Evolutionary conservation across 1,140 invertebrate species (phyloP), one percentile per base, ranked within the genome.

Genomic region (Meloidogyne exigua): DNA sequence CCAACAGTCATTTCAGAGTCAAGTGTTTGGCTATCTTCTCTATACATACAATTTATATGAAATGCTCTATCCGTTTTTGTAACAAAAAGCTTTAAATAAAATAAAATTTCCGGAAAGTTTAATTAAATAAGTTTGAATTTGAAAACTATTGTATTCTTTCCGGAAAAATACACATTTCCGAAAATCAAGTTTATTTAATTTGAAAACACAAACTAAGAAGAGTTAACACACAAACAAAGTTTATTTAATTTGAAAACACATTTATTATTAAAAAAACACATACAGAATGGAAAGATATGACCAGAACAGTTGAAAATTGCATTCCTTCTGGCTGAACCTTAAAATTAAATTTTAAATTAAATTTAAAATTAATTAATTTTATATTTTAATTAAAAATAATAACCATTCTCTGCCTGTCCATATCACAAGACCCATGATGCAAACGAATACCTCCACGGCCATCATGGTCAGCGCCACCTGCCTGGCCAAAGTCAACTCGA

Each of bases 1-100:
- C 82, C 83, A 7, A 87, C 85, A 68, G 85, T 84, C 32, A 87
- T 68, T 15, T 77, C 66, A 12, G 82, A 73, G 21, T 36, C 71
- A 12, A 87, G 85, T 21, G 80, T 82, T 75, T 82, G 72, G 7
- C 44, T 77, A 13, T 77, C 76, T 72, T 87, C 85, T 66, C 82
- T 49, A 36, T 87, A 87, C 80, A 88, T 70, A 68, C 85, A 87
- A 32, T 88, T 87, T 72, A 87, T 87, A 75, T 88, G 83, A 57
- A 85, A 87, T 18, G 85, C 85, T 66, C 84, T 72, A 73, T 87
- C 85, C 63, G 84, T 79, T 77, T 87, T 87, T 2, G 85, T 87
- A n/a, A 87, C 72, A 67, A 87, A 87, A 13, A 86, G 42, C 83
- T 86, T 49, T 69, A 84, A 75, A 57, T 39, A 21, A 15, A 18